These are phyloP conservation scores for Gopherus evgoodei DNA, from an alignment of 2,113 vertebrate genomes.

Conservation along the genomic window DNA sequence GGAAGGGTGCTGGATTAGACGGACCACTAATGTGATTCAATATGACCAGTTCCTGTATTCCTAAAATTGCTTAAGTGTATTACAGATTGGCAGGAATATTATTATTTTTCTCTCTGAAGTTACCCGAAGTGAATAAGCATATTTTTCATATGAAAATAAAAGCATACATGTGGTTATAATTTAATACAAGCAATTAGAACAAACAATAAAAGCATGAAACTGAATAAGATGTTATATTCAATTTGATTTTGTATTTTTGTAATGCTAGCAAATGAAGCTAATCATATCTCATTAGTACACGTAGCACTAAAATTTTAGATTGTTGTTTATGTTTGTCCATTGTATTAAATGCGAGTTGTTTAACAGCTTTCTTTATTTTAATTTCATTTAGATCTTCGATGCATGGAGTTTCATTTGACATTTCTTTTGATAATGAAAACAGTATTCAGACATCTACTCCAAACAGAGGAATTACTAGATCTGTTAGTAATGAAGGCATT, in stretches of 20 bases:
- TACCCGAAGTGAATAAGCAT: not conserved
- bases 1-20: not conserved
- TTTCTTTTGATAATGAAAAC: slow-evolving; percentile 93
- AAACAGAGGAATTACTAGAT: slow-evolving; percentile 87
- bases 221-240: not conserved
- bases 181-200: not conserved
- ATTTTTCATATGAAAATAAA: not conserved
- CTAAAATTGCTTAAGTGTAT: not conserved
- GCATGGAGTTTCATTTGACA: slow-evolving; percentile 97
- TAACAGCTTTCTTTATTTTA: slow-evolving; percentile 46
- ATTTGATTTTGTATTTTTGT: not conserved
- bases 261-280: not conserved
- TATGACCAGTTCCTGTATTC: not conserved
- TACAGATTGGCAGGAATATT: not conserved
- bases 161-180: not conserved
- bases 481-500: slow-evolving; percentile 93
- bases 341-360: not conserved
- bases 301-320: not conserved
- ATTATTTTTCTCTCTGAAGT: not conserved
- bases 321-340: not conserved
- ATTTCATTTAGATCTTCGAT: slow-evolving; percentile 85
- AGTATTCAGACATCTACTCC: slow-evolving; percentile 69
- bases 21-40: not conserved
- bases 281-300: not conserved
- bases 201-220: not conserved